Percentiles rank a stretch among this genome's conserved stretches.
phyloP scores from a whole-genome alignment of 2,797 vertebrate genomes.

The Anableps anableps region DNA sequence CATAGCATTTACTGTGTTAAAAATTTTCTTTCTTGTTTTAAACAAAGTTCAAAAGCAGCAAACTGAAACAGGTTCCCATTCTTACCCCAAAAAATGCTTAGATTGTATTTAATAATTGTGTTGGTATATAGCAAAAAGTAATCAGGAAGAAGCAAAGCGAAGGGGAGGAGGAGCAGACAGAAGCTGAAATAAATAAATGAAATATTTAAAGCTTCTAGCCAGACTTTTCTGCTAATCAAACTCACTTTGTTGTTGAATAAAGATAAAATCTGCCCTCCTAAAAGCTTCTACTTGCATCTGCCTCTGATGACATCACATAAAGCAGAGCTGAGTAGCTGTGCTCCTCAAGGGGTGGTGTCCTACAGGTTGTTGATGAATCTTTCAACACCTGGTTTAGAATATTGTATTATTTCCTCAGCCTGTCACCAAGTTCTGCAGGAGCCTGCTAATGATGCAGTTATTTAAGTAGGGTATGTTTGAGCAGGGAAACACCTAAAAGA shows the following conservation, averaged over 20 bases:
- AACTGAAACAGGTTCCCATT: conserved; percentile 46
- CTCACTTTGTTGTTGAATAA: background rate
- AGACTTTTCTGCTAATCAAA: background rate
- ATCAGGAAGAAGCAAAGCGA: conserved; percentile 17
- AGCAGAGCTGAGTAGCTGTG: background rate
- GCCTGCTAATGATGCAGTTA: background rate
- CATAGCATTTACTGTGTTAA: background rate
- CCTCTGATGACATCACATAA: background rate
- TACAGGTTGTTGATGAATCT: background rate
- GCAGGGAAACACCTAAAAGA: background rate
- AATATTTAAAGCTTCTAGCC: background rate
- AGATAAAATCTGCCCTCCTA: background rate
- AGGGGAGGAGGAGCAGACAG: conserved; percentile 14
- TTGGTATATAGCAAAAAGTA: conserved; percentile 58
- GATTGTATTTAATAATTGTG: conserved; percentile 75
- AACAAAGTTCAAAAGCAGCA: conserved; percentile 43
- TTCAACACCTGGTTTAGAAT: background rate
- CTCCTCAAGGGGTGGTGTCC: background rate
- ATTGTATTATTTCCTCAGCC: background rate
- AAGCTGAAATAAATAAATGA: background rate
- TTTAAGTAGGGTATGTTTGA: background rate
- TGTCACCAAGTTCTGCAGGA: background rate
- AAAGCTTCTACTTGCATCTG: background rate
- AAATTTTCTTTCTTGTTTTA: conserved; percentile 20
- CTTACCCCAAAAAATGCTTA: conserved; percentile 56